A percentile compares a stretch with the other conserved stretches of the same genome.
Evolutionary conservation across 2,888 invertebrate genomes (phyloP).

Genomic region (Platerodrilus igneus): DNA sequence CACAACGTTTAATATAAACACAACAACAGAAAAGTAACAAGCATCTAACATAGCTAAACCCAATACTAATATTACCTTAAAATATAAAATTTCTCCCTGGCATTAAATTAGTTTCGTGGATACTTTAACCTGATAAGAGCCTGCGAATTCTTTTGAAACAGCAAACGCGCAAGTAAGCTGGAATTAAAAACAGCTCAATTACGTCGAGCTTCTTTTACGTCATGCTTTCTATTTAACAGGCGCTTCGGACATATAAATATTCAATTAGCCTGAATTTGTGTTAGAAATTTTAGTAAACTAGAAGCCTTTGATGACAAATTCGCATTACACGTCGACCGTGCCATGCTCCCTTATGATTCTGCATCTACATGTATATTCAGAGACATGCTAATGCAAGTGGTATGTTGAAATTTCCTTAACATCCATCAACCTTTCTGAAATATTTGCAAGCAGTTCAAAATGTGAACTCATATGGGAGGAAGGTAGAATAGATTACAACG

Average conservation of each 20-base stretch:
- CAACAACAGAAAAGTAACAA: neutral
- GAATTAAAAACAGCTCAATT: constrained; percentile 7
- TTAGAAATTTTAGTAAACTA: too few relatives aligned
- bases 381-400: constrained; percentile 24
- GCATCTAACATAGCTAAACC: neutral
- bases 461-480: too few relatives aligned
- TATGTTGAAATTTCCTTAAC: constrained; percentile 16
- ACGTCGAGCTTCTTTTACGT: constrained; percentile 6
- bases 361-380: constrained; percentile 30
- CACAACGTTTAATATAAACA: too few relatives aligned
- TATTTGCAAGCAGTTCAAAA: too few relatives aligned
- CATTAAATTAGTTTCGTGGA: constrained; percentile 4
- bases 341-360: constrained; percentile 22
- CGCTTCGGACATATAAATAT: too few relatives aligned
- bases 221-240: constrained; percentile 2
- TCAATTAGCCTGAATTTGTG: too few relatives aligned
- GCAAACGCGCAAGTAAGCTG: constrained; percentile 5
- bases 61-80: neutral
- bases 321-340: constrained; percentile 24
- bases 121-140: neutral
- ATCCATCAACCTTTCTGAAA: too few relatives aligned
- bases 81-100: neutral
- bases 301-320: constrained; percentile 33
- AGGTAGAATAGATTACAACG: too few relatives aligned
- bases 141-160: constrained; percentile 2